Percentiles rank a stretch among this genome's conserved stretches.
Evolutionary conservation across 2,888 invertebrate species (phyloP).

Genomic region (Pilophorus perplexus): DNA sequence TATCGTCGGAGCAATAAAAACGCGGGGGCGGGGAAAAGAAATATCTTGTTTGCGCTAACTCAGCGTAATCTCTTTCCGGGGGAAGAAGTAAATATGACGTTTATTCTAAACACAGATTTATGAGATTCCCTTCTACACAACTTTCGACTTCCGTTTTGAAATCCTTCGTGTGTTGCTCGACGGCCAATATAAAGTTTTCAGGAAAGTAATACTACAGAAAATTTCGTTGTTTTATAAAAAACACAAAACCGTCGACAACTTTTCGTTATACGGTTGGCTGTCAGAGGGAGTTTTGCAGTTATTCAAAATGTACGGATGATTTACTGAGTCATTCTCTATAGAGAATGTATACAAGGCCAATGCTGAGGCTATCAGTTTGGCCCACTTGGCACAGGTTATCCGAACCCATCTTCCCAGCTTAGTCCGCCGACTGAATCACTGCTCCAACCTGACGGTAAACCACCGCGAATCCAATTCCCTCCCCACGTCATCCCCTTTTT

Average conservation of each 20-base stretch:
- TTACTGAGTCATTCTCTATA: too few relatives aligned
- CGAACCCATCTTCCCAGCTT: not conserved
- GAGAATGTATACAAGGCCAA: too few relatives aligned
- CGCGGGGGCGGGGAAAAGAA: not conserved
- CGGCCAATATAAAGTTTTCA: too few relatives aligned
- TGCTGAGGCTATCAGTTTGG: not conserved
- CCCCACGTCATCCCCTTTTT: not conserved
- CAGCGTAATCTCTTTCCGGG: conserved; percentile 4
- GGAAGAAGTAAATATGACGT: not conserved
- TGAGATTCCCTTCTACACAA: not conserved
- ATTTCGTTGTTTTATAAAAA: too few relatives aligned
- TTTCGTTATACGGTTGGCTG: too few relatives aligned
- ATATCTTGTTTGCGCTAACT: conserved; percentile 1
- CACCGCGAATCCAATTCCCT: too few relatives aligned
- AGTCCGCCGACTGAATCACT: not conserved
- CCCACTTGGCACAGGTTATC: not conserved
- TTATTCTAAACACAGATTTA: not conserved
- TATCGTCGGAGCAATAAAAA: conserved; percentile 8
- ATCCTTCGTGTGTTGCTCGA: too few relatives aligned
- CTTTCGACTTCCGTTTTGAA: too few relatives aligned
- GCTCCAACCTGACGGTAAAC: too few relatives aligned
- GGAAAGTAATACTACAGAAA: too few relatives aligned
- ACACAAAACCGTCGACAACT: too few relatives aligned
- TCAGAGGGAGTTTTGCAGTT: too few relatives aligned
- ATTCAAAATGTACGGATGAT: not conserved